Evolutionary conservation across 2,888 invertebrate genomes (phyloP), one percentile per base, ranked within the genome.

Genomic region (Timema podura): DNA sequence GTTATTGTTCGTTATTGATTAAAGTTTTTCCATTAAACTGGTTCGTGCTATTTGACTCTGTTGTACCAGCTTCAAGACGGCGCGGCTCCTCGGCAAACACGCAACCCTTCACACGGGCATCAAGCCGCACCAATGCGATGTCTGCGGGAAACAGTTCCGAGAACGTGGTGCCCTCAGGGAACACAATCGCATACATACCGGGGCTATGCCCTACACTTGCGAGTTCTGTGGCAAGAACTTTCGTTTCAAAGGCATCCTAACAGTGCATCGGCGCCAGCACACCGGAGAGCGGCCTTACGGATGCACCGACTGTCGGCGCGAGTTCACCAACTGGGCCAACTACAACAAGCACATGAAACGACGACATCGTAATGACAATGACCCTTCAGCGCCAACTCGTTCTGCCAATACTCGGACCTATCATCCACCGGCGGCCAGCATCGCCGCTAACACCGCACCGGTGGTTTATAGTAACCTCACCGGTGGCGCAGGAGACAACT

Each of bases 291-390:
- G 90, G 47, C 92, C 91, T 0, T 92, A 91, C 77, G 86, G 88
- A 0, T 92, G 92, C 76, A 79, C 86, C 48, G 87, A 88, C 73
- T 92, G 92, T 76, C 87, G 88, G 68, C 87, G 87, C 77, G 86
- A 91, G 77, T 92, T 92, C 75, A 91, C 91, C 0, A 91, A 92
- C 78, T 91, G 91, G 91, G 91, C 91, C 0, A 92, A 92, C 80
- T 91, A 91, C 76, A 91, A 91, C 76, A 92, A 92, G 75, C 92
- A 92, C 77, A 91, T 91, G 89, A 91, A 91, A 80, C 81, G 91
- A 48, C 82, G 91, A 44, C 91, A 91, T 73, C 87, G 87, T 59
- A 85, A 86, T 71, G 86, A 86, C 74, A 81, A 16, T 49, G 73
- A 73, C 47, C 68, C 69, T 11, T n/a, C 59, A n/a, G 47, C 57